A percentile compares a stretch with the other conserved stretches of the same genome.
Evolutionary conservation across 2,888 invertebrate species (phyloP).

Genomic region (Diploptera punctata): DNA sequence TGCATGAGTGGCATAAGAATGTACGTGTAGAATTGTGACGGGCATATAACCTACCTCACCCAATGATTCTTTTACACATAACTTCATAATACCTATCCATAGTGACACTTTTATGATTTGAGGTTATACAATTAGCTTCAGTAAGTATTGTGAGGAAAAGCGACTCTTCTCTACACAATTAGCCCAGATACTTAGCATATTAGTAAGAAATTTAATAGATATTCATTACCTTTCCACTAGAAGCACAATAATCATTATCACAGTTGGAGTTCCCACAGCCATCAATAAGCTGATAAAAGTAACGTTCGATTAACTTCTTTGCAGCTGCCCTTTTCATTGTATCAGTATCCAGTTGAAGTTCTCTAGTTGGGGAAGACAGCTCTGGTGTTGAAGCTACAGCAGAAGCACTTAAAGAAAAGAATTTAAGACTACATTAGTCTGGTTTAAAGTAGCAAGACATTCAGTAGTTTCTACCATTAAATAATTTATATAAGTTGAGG

Average conservation of each 20-base stretch:
- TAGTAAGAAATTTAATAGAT: neutral
- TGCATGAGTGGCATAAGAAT: no score
- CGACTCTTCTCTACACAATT: no score
- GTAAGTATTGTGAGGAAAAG: no score
- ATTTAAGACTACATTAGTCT: neutral
- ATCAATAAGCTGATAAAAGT: slow-evolving; percentile 90
- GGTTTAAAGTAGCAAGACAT: neutral
- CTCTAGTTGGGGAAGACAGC: slow-evolving; percentile 35
- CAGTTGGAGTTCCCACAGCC: slow-evolving; percentile 92
- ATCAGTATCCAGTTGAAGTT: slow-evolving; percentile 46
- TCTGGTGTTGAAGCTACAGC: slow-evolving; percentile 37
- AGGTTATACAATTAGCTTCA: no score
- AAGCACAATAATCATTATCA: slow-evolving; percentile 87
- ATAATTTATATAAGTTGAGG: neutral
- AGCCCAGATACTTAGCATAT: neutral
- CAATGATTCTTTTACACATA: no score
- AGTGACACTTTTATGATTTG: no score
- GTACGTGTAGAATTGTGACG: no score
- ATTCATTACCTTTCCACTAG: slow-evolving; percentile 78
- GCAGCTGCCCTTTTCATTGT: slow-evolving; percentile 66
- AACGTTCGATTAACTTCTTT: slow-evolving; percentile 87
- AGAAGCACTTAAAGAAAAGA: slow-evolving; percentile 23
- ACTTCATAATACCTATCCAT: no score
- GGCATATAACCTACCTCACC: no score
- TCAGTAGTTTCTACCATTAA: neutral